Base-by-base conservation (phyloP, 2,797 vertebrate genomes). In the Delichon dasypus region DNA sequence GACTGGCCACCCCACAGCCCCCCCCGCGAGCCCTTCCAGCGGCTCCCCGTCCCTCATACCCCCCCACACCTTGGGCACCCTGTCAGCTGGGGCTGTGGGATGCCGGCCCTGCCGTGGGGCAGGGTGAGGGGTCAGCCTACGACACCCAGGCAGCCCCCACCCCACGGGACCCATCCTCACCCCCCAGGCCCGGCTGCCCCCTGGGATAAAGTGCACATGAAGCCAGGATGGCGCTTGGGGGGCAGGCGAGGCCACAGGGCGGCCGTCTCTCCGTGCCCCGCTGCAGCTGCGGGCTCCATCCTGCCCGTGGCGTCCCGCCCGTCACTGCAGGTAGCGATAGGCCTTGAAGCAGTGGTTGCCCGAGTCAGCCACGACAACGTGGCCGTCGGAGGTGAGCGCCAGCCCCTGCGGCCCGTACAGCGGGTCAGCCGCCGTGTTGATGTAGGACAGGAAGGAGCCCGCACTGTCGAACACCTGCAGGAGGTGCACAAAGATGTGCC, bases 261-360 rank as follows among this genome's bases (percentile, higher is more conserved):
- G 7, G 60, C 75, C 7, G 2, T 10, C 36, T 36, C 36, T 36
- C 36, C 36, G 22, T 32, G 6, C 23, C 76, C 38, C 3, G 18
- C n/a, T 4, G 50, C 68, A 16, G 70, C 70, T 16, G 70, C 70
- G 2, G 80, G 60, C 80, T 34, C 60, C 3, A 2, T 10, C 26
- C 36, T 4, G 74, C 75, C 70, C 20, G 2, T 2, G 7, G 38
- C 0, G 22, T 5, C 68, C 20, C 5, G 54, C 76, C 72, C 3
- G 10, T 82, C 86, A 89, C 86, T 99, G 99, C 97, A 99, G 98
- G 98, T 99, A 99, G 89, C 99, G 98, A 96, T 99, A 99, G 73
- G 99, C 98, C 97, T 99, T 99, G 97, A 99, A 99, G 97, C 99
- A 99, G 98, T 99, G 99, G 98, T 99, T 99, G 89, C 99, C 99